Evolutionary conservation across 2,113 vertebrate species (phyloP), one percentile per base, ranked within the genome.

Genomic region (Rhagologus leucostigma): DNA sequence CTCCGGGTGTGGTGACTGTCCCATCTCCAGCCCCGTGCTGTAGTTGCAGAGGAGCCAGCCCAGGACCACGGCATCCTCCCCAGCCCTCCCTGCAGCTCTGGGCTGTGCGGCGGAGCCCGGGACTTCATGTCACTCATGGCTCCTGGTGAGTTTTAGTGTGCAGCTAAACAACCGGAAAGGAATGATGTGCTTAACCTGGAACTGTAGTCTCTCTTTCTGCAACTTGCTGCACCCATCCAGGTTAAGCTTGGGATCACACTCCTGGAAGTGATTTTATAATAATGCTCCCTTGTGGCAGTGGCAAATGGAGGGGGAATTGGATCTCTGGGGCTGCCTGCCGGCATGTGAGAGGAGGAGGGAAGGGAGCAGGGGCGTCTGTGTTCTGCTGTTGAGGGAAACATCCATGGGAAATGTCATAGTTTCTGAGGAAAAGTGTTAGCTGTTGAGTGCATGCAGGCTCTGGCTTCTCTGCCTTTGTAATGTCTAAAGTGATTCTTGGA

Each of bases 221-320:
- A 39, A 8, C 0, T 3, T 59, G 30, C 30, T 52, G 13, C 85
- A n/a, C 49, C 11, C 2, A 0, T 60, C 11, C 21, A 18, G 11
- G 22, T 47, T 84, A 68, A 85, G 17, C 15, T 39, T 69, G 49
- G 33, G 23, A 44, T 78, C 22, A 1, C 42, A 42, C 35, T 70
- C 4, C 30, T 84, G 65, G 35, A 47, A 91, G 55, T 1, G 1
- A 10, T 27, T 84, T 82, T 82, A 7, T 23, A 42, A 64, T 17
- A 63, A 35, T 1, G 2, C 47, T 78, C 24, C 73, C 56, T 26
- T 39, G 44, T 33, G 44, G 47, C 13, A 8, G 42, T 30, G 69
- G 39, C 33, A 44, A 59, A 33, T 16, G 60, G 21, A 79, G 10
- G 7, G 47, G 47, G 17, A 78, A 22, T 3, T 7, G 16, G 9